Percentiles rank a stretch among this genome's conserved stretches.
phyloP scores from a whole-genome alignment of 2,888 invertebrate genomes.

The Zonitis immaculata region DNA sequence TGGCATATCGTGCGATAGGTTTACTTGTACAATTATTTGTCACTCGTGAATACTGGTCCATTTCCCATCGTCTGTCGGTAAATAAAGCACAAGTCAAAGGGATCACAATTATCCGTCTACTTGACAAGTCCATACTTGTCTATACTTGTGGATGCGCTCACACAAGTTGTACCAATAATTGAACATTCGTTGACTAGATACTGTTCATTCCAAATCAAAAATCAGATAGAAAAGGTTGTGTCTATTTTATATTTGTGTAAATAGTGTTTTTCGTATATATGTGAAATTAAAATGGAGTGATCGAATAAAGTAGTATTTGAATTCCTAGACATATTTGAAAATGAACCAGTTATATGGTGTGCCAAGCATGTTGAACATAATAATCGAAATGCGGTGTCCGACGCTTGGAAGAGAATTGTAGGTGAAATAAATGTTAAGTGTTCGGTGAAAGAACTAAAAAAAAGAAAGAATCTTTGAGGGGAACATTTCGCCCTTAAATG shows the following conservation, averaged over 20 bases:
- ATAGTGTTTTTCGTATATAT: too few relatives aligned
- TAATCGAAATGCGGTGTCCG: constrained; percentile 46
- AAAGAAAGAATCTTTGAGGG: constrained; percentile 52
- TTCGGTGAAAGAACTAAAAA: constrained; percentile 47
- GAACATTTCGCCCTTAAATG: constrained; percentile 47
- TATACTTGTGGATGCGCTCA: constrained; percentile 6
- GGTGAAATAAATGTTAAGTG: constrained; percentile 42
- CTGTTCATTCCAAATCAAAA: too few relatives aligned
- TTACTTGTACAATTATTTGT: constrained; percentile 14
- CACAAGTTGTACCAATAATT: too few relatives aligned
- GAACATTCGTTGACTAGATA: too few relatives aligned
- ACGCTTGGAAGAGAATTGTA: constrained; percentile 50
- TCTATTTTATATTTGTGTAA: too few relatives aligned
- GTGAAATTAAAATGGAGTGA: constrained; percentile 19
- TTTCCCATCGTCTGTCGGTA: constrained; percentile 11
- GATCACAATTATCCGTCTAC: too few relatives aligned
- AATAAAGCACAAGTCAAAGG: too few relatives aligned
- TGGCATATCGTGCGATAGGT: too few relatives aligned
- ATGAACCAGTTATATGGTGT: constrained; percentile 49
- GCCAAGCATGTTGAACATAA: constrained; percentile 47
- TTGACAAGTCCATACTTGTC: constrained; percentile 18
- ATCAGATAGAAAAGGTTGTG: too few relatives aligned
- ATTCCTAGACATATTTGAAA: constrained; percentile 48
- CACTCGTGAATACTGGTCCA: constrained; percentile 5
- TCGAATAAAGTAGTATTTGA: constrained; percentile 47